Evolutionary conservation across 2,113 vertebrate species (phyloP).

Genomic region (Pungitius pungitius): DNA sequence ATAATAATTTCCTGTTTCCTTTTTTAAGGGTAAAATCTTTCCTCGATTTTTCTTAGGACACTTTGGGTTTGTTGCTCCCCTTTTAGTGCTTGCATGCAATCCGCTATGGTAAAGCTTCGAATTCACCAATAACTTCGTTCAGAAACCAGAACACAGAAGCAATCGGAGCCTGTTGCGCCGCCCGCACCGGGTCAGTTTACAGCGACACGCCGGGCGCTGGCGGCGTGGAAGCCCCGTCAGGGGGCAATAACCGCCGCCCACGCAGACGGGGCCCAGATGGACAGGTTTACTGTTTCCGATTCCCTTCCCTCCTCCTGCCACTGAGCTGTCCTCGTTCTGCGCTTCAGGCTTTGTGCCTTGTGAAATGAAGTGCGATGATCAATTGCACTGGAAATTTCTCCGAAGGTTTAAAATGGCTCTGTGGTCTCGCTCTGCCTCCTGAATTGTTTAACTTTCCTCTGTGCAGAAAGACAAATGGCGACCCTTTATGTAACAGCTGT

Average conservation of each 20-base stretch:
- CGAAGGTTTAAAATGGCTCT: constrained; percentile 68
- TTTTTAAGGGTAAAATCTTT: background rate
- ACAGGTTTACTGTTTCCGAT: constrained; percentile 67
- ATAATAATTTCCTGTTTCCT: background rate
- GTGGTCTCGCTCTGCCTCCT: constrained; percentile 46
- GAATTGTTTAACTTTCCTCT: constrained; percentile 67
- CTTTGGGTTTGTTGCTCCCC: constrained; percentile 27
- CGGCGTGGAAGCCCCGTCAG: constrained; percentile 38
- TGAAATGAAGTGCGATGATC: constrained; percentile 74
- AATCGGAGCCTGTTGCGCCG: constrained; percentile 48
- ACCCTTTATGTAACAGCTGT: constrained; percentile 58
- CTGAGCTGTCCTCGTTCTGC: constrained; percentile 22
- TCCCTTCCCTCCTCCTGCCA: constrained; percentile 53
- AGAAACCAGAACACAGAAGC: constrained; percentile 23
- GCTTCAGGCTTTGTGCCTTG: constrained; percentile 58
- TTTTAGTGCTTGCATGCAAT: constrained; percentile 4
- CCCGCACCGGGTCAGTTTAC: constrained; percentile 58
- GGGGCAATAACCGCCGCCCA: constrained; percentile 57
- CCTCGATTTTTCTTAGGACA: constrained; percentile 15
- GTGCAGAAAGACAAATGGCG: constrained; percentile 62
- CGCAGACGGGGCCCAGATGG: constrained; percentile 63
- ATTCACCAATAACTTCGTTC: constrained; percentile 34
- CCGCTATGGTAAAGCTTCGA: constrained; percentile 18
- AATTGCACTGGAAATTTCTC: constrained; percentile 70
- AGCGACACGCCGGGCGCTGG: constrained; percentile 34